Evolutionary conservation across 2,113 vertebrate genomes (phyloP), one percentile per base, ranked within the genome.

Genomic region (Aspidoscelis tigris): DNA sequence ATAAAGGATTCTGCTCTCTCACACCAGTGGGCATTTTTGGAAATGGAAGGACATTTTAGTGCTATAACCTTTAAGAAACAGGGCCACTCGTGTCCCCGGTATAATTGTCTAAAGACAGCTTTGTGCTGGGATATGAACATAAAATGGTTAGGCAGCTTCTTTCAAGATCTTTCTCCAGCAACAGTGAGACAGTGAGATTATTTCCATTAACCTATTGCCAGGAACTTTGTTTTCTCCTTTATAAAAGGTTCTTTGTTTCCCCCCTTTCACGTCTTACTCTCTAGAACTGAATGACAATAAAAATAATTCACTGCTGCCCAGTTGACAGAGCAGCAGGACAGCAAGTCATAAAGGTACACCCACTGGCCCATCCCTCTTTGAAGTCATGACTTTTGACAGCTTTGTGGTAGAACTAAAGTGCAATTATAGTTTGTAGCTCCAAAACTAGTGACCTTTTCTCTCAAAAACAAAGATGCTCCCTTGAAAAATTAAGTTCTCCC

Each of bases 121-220:
- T 1, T 44, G 65, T 16, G 83, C 69, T 74, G 26, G 1, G 58
- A 33, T 8, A 76, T 76, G 21, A 84, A 84, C 81, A 39, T 3
- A 1, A 10, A 41, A 76, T 84, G 76, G 80, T 84, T 10, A 84
- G 58, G 3, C 2, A 0, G 83, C 0, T 0, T 2, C 88, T 72
- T 79, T 0, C 76, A 58, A 39, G 69, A 39, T 20, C 26, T 43
- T 18, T 58, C 76, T 61, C 61, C 1, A 1, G 82, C 78, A 82
- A 7, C 22, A 3, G 0, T 22, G 20, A 81, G 72, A 0, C 0
- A 3, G 0, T 22, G 20, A 81, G 70, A 0, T 0, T 2, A 50
- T 2, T 7, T 0, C 39, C 84, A 3, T 53, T 44, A 76, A 77
- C 71, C 85, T 74, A 39, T 26, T 9, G 58, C 53, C 69, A 1